These are phyloP conservation scores for Onychostruthus taczanowskii DNA, from an alignment of 2,113 vertebrate genomes.

Conservation along the genomic window DNA sequence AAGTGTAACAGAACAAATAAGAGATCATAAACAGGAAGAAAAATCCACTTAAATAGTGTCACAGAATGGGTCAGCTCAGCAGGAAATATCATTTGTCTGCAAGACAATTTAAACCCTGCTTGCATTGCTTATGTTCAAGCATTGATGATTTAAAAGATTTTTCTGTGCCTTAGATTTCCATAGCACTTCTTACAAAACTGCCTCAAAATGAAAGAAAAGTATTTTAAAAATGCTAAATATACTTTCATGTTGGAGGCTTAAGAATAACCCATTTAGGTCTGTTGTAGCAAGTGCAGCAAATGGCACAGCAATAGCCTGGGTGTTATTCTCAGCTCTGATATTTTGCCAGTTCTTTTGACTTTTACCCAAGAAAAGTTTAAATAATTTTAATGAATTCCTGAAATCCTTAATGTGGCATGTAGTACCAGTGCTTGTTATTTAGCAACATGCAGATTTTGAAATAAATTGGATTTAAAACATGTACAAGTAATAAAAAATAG, in stretches of 20 bases:
- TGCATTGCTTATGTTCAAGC: slow-evolving; percentile 20
- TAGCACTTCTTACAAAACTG: background rate
- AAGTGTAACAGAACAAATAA: slow-evolving; percentile 48
- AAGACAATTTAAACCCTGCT: slow-evolving; percentile 28
- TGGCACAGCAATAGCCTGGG: background rate
- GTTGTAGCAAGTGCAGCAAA: slow-evolving; percentile 10
- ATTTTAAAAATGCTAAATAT: slow-evolving; percentile 34
- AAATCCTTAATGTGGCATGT: background rate
- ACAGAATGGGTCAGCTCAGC: background rate
- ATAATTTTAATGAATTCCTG: background rate
- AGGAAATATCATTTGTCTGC: slow-evolving; percentile 12
- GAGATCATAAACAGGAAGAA: slow-evolving; percentile 31
- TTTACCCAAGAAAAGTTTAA: slow-evolving; percentile 20
- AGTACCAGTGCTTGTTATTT: background rate
- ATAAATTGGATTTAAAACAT: background rate
- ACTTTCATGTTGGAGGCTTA: background rate
- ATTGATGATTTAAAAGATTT: slow-evolving; percentile 13
- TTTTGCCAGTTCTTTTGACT: slow-evolving; percentile 16
- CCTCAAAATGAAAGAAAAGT: background rate
- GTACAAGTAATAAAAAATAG: background rate
- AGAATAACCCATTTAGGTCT: slow-evolving; percentile 19
- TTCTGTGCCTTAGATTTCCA: background rate
- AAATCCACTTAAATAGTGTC: slow-evolving; percentile 30
- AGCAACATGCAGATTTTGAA: background rate
- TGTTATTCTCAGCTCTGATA: slow-evolving; percentile 7